Evolutionary conservation across 1,140 invertebrate species (phyloP).

Genomic region (Drosophila azteca): DNA sequence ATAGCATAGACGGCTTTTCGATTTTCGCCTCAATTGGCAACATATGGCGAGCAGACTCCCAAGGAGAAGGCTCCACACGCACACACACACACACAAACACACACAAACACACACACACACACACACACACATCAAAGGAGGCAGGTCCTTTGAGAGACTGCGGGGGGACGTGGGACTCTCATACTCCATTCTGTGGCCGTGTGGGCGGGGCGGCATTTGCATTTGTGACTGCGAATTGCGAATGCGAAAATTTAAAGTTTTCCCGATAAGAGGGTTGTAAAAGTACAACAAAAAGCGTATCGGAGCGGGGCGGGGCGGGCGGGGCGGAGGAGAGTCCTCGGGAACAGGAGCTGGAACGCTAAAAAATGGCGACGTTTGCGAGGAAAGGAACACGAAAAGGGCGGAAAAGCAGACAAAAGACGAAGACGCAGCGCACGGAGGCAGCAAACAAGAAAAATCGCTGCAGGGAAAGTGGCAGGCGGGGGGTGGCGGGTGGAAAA

Average conservation of each 20-base stretch:
- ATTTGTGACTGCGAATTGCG: slow-evolving; percentile 78
- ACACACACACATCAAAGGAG: neutral
- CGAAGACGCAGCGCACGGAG: slow-evolving; percentile 33
- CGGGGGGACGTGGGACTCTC: neutral
- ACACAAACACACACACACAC: slow-evolving; percentile 6
- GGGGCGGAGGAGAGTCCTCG: neutral
- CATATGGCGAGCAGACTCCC: slow-evolving; percentile 70
- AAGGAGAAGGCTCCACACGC: slow-evolving; percentile 27
- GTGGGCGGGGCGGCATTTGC: slow-evolving; percentile 69
- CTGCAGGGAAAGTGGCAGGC: slow-evolving; percentile 39
- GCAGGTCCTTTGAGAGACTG: neutral
- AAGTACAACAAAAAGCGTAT: slow-evolving; percentile 63
- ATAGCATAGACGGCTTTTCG: slow-evolving; percentile 74
- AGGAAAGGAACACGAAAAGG: slow-evolving; percentile 67
- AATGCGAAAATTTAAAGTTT: slow-evolving; percentile 81
- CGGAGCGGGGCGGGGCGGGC: neutral
- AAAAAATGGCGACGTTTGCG: slow-evolving; percentile 75
- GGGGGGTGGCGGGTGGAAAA: slow-evolving; percentile 9
- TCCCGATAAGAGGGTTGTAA: slow-evolving; percentile 79
- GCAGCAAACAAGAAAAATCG: slow-evolving; percentile 77
- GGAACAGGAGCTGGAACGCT: slow-evolving; percentile 28
- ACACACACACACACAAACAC: neutral
- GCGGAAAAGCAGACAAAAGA: slow-evolving; percentile 70
- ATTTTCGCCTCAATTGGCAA: slow-evolving; percentile 81
- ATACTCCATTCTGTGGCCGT: neutral